Evolutionary conservation across 2,797 vertebrate genomes (phyloP).

Genomic region (Morelia viridis): DNA sequence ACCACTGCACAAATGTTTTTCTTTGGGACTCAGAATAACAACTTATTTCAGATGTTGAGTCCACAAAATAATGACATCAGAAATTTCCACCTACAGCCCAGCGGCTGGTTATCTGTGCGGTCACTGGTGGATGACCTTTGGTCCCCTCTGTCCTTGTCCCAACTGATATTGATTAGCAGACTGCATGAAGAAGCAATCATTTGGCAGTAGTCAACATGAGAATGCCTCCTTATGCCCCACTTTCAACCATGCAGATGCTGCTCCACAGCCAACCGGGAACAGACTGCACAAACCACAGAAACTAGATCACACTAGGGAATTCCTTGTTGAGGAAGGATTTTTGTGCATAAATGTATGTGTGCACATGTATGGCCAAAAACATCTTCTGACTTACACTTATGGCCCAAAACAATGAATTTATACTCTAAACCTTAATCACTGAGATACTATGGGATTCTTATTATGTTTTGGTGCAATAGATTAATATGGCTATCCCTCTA

Average conservation of each 20-base stretch:
- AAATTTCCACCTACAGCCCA: background rate
- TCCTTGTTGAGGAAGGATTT: background rate
- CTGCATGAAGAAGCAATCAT: background rate
- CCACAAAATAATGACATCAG: background rate
- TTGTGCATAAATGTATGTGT: background rate
- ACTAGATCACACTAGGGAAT: background rate
- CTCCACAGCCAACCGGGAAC: background rate
- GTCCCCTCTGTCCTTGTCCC: background rate
- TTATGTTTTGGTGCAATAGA: background rate
- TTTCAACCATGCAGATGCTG: background rate
- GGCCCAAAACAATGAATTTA: background rate
- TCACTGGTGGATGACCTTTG: background rate
- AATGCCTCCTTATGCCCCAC: background rate
- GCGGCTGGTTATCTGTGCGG: background rate
- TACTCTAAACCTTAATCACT: background rate
- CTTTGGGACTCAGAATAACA: background rate
- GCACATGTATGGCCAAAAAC: background rate
- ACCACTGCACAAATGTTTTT: background rate
- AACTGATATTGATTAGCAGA: background rate
- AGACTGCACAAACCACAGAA: background rate
- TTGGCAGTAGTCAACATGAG: background rate
- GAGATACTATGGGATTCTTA: background rate
- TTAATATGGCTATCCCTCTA: background rate
- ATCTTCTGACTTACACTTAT: background rate
- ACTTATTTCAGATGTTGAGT: background rate